Conservation (phyloP, 1,140 invertebrate species). For the Anastrepha ludens region DNA sequence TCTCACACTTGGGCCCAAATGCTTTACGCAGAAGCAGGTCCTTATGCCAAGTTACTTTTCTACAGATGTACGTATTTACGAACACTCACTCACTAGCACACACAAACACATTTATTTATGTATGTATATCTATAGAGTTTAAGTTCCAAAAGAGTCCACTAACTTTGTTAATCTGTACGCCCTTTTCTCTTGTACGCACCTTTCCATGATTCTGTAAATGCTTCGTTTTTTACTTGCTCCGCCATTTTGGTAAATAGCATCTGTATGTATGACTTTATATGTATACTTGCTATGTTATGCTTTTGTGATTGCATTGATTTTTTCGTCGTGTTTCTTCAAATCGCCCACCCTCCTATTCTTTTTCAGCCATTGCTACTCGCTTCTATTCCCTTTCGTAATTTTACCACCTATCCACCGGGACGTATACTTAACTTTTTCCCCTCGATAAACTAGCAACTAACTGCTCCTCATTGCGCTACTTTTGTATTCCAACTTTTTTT, state of each 20-base stretch:
- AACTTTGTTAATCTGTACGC: constrained; percentile 14
- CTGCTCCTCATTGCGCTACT: constrained; percentile 14
- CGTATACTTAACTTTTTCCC: constrained; percentile 39
- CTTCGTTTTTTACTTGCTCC: neutral
- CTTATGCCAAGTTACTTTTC: neutral
- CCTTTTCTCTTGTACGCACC: neutral
- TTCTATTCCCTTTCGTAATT: constrained; percentile 15
- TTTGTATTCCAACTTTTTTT: constrained; percentile 6
- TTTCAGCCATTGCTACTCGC: neutral
- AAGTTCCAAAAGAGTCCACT: neutral
- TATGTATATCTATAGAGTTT: neutral
- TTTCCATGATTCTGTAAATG: neutral
- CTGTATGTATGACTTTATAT: no score
- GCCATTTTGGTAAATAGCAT: neutral
- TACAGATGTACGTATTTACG: neutral
- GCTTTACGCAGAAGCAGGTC: neutral
- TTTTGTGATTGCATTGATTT: constrained; percentile 19
- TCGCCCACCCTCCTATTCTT: neutral
- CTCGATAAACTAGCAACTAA: constrained; percentile 21
- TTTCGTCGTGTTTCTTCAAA: neutral
- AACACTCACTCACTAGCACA: neutral
- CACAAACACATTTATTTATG: neutral
- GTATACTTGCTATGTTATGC: neutral
- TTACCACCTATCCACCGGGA: constrained; percentile 16
- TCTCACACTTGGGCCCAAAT: constrained; percentile 2